These are phyloP conservation scores for Hyphantria cunea DNA, from an alignment of 1,140 invertebrate species.

Conservation along the genomic window DNA sequence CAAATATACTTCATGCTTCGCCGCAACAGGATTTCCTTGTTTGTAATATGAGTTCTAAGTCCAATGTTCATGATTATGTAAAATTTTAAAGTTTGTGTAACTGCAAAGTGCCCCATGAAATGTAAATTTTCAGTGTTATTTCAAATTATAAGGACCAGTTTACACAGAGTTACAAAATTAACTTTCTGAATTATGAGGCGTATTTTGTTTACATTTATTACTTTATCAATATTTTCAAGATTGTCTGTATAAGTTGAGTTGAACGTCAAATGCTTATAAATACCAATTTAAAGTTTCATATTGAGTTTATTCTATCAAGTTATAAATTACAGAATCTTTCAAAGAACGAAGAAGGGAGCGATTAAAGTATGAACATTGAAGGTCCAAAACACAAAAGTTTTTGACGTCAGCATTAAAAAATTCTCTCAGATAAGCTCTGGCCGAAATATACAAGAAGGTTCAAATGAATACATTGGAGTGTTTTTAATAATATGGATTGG, in stretches of 20 bases:
- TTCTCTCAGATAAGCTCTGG: not conserved
- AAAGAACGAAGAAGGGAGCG: constrained; percentile 9
- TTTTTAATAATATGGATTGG: no score
- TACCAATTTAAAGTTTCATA: constrained; percentile 4
- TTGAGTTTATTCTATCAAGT: constrained; percentile 9
- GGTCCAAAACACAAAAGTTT: constrained; percentile 13
- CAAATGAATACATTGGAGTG: no score
- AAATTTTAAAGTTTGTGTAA: constrained; percentile 12
- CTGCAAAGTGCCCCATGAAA: constrained; percentile 2
- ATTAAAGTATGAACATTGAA: constrained; percentile 10
- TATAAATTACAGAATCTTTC: not conserved
- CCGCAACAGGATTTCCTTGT: constrained; percentile 27
- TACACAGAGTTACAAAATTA: no score
- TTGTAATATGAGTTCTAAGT: constrained; percentile 22
- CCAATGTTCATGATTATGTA: constrained; percentile 21
- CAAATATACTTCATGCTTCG: constrained; percentile 32
- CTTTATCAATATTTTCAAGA: no score
- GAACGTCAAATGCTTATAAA: not conserved
- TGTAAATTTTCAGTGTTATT: constrained; percentile 3
- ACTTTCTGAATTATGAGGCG: no score
- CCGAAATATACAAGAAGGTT: no score
- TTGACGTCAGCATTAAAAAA: constrained; percentile 10
- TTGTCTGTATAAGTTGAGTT: not conserved
- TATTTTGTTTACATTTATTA: no score
- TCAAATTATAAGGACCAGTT: no score